These are phyloP conservation scores for Menidia beryllina DNA, from an alignment of 2,113 vertebrate species.

Conservation along the genomic window DNA sequence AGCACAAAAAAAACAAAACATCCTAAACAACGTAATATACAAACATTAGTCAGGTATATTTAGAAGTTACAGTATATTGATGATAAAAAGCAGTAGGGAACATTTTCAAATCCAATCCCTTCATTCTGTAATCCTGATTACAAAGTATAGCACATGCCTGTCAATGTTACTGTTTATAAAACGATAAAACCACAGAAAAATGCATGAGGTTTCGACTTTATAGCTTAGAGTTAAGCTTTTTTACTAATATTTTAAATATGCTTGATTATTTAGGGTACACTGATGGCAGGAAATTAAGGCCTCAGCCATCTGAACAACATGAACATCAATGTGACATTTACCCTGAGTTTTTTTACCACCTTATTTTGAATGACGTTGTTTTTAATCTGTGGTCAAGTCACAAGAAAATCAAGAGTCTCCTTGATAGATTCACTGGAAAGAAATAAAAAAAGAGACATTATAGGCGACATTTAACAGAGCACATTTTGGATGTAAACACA, in stretches of 20 bases:
- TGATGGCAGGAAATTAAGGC: conserved; percentile 41
- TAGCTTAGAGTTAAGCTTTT: not conserved
- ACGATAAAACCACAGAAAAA: not conserved
- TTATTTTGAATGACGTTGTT: not conserved
- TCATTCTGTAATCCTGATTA: too few species aligned
- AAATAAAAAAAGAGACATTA: not conserved
- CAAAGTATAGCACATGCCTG: too few species aligned
- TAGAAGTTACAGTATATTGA: not conserved
- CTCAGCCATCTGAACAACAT: conserved; percentile 1
- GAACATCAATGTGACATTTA: too few species aligned
- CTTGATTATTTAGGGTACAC: conserved; percentile 44
- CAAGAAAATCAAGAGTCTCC: conserved; percentile 22
- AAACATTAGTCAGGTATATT: not conserved
- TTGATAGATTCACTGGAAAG: not conserved
- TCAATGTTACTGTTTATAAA: not conserved
- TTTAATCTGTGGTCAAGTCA: conserved; percentile 27
- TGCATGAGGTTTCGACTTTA: not conserved
- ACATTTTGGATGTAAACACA: not conserved
- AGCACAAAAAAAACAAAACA: too few species aligned
- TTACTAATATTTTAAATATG: too few species aligned
- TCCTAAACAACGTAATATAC: too few species aligned
- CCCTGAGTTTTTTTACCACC: not conserved
- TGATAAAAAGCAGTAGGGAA: not conserved
- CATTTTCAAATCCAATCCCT: not conserved
- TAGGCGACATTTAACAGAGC: conserved; percentile 31